These are phyloP conservation scores for Nomada hirtipes DNA, from an alignment of 2,888 invertebrate species.

Conservation along the genomic window DNA sequence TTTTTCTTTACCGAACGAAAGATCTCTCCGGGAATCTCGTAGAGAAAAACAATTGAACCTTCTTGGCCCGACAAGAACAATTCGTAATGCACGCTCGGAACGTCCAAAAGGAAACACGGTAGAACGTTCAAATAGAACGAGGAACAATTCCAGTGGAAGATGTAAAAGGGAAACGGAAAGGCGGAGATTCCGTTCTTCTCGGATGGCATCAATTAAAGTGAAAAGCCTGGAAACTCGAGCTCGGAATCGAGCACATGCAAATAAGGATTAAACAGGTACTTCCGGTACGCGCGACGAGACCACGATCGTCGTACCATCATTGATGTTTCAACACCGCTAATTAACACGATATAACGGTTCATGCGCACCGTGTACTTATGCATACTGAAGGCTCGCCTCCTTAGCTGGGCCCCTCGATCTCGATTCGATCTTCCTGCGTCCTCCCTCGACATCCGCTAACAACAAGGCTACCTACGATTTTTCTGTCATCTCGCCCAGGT, in stretches of 20 bases:
- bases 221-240: constrained; percentile 33
- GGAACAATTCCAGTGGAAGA: background rate
- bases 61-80: background rate
- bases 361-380: constrained; percentile 38
- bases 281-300: constrained; percentile 37
- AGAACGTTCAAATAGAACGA: background rate
- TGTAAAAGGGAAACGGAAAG: background rate
- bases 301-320: constrained; percentile 18
- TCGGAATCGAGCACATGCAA: constrained; percentile 38
- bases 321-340: constrained; percentile 33
- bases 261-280: constrained; percentile 42
- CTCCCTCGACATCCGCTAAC: background rate
- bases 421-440: constrained; percentile 18
- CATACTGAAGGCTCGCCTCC: constrained; percentile 20
- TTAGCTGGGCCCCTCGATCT: constrained; percentile 2
- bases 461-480: background rate
- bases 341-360: constrained; percentile 55
- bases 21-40: background rate
- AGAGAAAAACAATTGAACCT: no score
- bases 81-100: constrained; percentile 15
- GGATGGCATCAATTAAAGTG: constrained; percentile 36
- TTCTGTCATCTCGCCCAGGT: background rate
- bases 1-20: no score
- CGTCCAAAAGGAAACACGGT: background rate
- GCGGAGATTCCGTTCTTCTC: constrained; percentile 7